phyloP scores from a whole-genome alignment of 1,140 invertebrate genomes.

The Metopolophium dirhodum region DNA sequence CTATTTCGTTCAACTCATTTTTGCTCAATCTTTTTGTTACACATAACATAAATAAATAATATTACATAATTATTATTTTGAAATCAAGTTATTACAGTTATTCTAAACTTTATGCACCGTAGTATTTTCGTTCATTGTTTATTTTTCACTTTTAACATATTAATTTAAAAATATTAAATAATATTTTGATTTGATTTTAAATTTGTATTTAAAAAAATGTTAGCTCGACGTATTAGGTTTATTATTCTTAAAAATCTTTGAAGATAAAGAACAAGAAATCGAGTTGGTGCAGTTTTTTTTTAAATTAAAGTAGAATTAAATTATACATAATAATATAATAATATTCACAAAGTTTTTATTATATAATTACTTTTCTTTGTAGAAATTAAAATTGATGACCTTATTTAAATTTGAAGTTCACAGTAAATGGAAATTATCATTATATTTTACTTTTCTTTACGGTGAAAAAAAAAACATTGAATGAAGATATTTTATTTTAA shows the following conservation, averaged over 20 bases:
- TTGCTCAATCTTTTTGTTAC: too few relatives aligned
- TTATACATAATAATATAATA: slow-evolving; percentile 11
- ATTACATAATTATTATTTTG: neutral
- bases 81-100: neutral
- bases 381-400: slow-evolving; percentile 5
- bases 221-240: neutral
- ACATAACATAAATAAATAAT: neutral
- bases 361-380: slow-evolving; percentile 19
- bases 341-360: slow-evolving; percentile 11
- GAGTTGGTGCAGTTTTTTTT: neutral
- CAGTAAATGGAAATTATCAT: neutral
- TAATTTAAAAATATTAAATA: neutral
- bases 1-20: too few relatives aligned
- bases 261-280: neutral
- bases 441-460: neutral
- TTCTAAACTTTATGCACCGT: neutral
- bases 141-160: neutral
- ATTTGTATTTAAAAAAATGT: neutral
- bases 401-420: slow-evolving; percentile 14
- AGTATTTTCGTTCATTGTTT: too few relatives aligned
- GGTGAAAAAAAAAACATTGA: neutral
- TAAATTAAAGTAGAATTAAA: neutral
- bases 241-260: neutral
- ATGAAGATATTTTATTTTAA: slow-evolving; percentile 12
- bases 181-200: neutral